Evolutionary conservation across 2,797 vertebrate species (phyloP), one percentile per base, ranked within the genome.

Genomic region (Balearica regulorum): DNA sequence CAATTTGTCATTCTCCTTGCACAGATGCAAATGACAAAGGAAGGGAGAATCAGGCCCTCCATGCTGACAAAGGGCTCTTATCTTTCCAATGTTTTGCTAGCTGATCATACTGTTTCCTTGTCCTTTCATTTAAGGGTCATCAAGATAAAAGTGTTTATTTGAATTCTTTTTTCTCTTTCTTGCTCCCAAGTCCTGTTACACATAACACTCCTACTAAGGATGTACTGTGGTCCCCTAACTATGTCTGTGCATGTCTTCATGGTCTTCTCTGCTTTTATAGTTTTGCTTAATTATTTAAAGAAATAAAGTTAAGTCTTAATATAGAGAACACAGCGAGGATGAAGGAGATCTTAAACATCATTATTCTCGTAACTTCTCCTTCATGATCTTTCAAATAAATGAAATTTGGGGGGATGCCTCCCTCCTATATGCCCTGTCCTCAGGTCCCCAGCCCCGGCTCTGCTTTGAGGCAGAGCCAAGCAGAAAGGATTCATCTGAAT

Each of bases 61-160:
- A 24, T 77, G 62, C 87, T 90, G 90, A 93, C 93, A 90, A 95
- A 94, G 77, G 57, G 73, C 55, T 96, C 91, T 95, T 96, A 94
- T 94, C 94, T 96, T 87, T 37, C 48, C 81, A 94, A 1, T 90
- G 90, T 95, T 97, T 94, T 87, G 70, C 57, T 93, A 89, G 86
- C 90, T 96, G 94, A 95, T 96, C 91, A 80, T 94, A 95, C 80
- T 87, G 86, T 89, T 94, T 90, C 90, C 53, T 77, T 88, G 70
- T 95, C 90, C 77, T 95, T 96, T 89, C 75, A 91, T 94, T 97
- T 89, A 96, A 91, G 93, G 90, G 93, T 96, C 85, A 97, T 95
- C 90, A 87, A 94, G 94, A 95, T 96, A 96, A 92, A 94, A 87
- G 41, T 49, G 66, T 94, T 94, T 95, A 41, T 78, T 84, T 93